Base-by-base conservation (phyloP, 2,888 invertebrate genomes). In the Hedychridium roseum region DNA sequence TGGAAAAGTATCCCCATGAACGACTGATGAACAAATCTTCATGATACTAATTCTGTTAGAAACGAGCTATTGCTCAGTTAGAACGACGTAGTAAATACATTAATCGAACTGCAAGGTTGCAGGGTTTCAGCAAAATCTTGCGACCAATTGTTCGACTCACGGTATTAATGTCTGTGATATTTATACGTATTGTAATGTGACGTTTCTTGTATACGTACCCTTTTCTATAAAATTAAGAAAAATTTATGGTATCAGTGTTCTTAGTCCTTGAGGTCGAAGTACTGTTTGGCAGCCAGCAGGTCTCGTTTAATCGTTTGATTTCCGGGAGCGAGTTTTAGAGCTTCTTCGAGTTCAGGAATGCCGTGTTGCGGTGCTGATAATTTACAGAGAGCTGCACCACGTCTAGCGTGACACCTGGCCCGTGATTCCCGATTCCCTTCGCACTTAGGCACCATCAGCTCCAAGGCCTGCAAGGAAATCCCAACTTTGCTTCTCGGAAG, bases 291-390 rank as follows among this genome's bases (percentile, higher is more conserved):
- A 4, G 48, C 54, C 2, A 42, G 38, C 12, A 87, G 80, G 71
- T 88, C 88, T 39, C 81, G 79, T 70, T 82, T 82, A 34, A 90
- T 82, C 7, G 80, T 80, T 32, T 85, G 81, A 66, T 89, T 85
- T 3, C 83, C 80, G 0, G 90, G 89, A 42, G 86, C 74, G 14
- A 92, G 80, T 67, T 85, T 85, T 6, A 87, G 71, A 1, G 92
- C 92, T 3, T 86, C 87, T 72, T 89, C 87, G 78, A 91, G 84
- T 79, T 94, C 92, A 46, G 82, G 83, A 36, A 90, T 84, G 27
- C 86, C 90, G 75, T 91, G 88, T 54, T 82, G 84, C 34, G 86
- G 82, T 68, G 87, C 82, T 2, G 90, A 88, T 15, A 91, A 72
- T 44, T 88, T 83, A 48, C 87, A 87, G 5, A 92, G 83, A 0